Evolutionary conservation across 2,888 invertebrate genomes (phyloP), one percentile per base, ranked within the genome.

Genomic region (Hedychridium roseum): DNA sequence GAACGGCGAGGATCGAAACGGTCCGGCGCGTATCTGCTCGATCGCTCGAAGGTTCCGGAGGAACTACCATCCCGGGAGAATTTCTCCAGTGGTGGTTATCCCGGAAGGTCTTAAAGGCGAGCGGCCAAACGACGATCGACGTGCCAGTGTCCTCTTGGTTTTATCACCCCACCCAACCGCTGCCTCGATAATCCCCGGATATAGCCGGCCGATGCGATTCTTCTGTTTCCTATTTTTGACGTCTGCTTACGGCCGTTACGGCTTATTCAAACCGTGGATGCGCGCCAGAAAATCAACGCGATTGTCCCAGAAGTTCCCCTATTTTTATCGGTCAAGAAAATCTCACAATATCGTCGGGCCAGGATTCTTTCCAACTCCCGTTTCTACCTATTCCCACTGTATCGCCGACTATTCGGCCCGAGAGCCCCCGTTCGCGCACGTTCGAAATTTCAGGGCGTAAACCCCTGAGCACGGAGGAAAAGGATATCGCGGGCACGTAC

Each of bases 11-110:
- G 43, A 60, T 51, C 44, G 46, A 32, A 40, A 37, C 35, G 50
- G 50, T 51, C 44, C 47, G 30, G 38, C 50, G 31, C 50, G 49
- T 51, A 50, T 49, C 44, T 51, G 41, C 48, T 48, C 49, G 50
- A 54, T 47, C 51, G 42, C n/a, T n/a, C 43, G 45, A 50, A 43
- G 38, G 50, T 44, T 44, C 40, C 43, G 15, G 34, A 42, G 56
- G 41, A 50, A 54, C 36, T 50, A 51, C 45, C 43, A 43, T 51
- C 46, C 41, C 38, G 18, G n/a, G 28, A 28, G 42, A 38, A 43
- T 18, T 26, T 47, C 44, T 50, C 23, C 43, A 20, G 20, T 28
- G 35, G 11, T 20, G 54, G 54, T 55, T 57, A 52, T 52, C 51
- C 31, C 1, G 11, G 11, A 46, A 26, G 38, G 42, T 43, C 51